Evolutionary conservation across 2,797 vertebrate species (phyloP).

Genomic region (Gymnoscopelus braueri): DNA sequence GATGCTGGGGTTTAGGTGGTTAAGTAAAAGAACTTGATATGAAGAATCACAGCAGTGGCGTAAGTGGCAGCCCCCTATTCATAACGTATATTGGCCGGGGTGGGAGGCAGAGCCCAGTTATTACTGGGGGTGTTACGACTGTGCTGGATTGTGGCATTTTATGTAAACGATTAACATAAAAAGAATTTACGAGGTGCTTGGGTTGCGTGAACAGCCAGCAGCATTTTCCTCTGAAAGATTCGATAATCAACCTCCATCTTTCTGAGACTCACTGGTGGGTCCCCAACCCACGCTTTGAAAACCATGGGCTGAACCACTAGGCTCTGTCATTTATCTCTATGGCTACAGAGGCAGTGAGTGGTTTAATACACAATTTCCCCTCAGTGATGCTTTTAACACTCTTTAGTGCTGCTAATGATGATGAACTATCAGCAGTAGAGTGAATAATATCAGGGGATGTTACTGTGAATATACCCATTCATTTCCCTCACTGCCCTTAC

Average conservation of each 20-base stretch:
- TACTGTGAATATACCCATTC: constrained; percentile 60
- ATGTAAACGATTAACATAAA: not conserved
- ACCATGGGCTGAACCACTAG: constrained; percentile 4
- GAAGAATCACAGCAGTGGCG: no score
- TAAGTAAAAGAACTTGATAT: no score
- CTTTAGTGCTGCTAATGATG: constrained; percentile 63
- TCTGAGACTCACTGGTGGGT: no score
- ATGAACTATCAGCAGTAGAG: constrained; percentile 59
- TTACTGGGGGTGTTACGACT: no score
- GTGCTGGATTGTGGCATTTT: not conserved
- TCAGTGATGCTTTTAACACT: constrained; percentile 33
- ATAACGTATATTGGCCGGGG: no score
- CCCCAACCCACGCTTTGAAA: constrained; percentile 17
- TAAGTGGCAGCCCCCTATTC: no score
- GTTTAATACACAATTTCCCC: constrained; percentile 52
- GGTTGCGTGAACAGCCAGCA: no score
- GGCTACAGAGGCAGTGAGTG: constrained; percentile 23
- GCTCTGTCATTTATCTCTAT: constrained; percentile 24
- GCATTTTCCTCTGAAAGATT: no score
- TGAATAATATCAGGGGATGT: constrained; percentile 63
- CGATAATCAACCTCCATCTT: no score
- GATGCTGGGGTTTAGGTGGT: no score
- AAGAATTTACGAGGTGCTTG: not conserved
- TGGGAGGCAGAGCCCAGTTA: no score
- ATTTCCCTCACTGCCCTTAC: constrained; percentile 60